Base-by-base conservation (phyloP, 2,113 vertebrate genomes). In the Megaleporinus macrocephalus region DNA sequence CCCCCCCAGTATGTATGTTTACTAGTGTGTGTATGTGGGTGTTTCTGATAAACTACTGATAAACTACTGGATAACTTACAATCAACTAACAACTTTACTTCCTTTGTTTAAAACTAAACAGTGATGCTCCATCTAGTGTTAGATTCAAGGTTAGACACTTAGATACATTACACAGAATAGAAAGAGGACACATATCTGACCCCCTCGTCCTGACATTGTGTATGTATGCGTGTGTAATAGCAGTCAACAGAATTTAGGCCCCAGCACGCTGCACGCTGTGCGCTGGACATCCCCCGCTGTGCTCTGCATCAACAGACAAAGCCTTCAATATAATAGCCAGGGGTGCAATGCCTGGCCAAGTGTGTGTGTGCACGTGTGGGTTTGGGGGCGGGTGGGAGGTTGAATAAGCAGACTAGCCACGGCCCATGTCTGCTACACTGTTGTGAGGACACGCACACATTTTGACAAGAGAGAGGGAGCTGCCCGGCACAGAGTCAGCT, bases 401-500 rank as follows among this genome's bases (percentile, higher is more conserved):
- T n/a, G 33, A 26, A 47, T 29, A 16, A 20, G 27, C 10, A 71
- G 44, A 36, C 51, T 55, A 66, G 27, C 22, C 30, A 57, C 41
- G 69, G 41, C 69, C 51, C 73, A 79, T 78, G 84, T 76, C 30
- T 79, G 49, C 63, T 77, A 55, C 62, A 51, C 24, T 76, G 49
- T 61, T 76, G 30, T 81, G 79, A 49, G 57, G 49, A 55, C 57
- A 69, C 5, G 36, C 62, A 12, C 73, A 73, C 59, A 73, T 84
- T 80, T 81, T 49, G 79, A 62, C 26, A 85, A 29, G 24, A 68
- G 61, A 63, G n/a, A 24, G 53, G 20, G 79, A 81, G 51, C 24
- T 47, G 59, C 63, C 77, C 81, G 78, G 69, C 79, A 77, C 62
- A 73, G 44, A 79, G 81, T 86, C 80, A 86, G 82, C 85, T 73